A percentile compares a stretch with the other conserved stretches of the same genome.
Conservation (phyloP, 2,888 invertebrate genomes). For the Venustoraphidia nigricollis region DNA sequence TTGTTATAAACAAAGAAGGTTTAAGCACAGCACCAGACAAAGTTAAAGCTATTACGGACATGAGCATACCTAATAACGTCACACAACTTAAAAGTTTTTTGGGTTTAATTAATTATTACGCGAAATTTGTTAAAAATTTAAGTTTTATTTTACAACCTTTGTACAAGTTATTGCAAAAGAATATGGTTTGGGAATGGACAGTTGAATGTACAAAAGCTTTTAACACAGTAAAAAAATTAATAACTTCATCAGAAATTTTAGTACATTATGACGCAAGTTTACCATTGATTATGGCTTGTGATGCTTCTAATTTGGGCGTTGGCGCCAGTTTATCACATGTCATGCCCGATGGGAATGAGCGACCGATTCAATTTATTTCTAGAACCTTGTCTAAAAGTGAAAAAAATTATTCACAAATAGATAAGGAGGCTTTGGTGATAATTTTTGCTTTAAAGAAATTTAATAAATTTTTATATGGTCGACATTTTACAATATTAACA, state of each 20-base stretch:
- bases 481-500: no score
- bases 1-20: not conserved
- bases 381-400: no score
- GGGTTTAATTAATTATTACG: not conserved
- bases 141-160: constrained; percentile 18
- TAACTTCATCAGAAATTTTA: no score
- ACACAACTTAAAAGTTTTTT: not conserved
- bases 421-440: no score
- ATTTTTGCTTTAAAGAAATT: no score
- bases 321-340: no score
- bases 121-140: constrained; percentile 14
- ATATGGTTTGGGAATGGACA: constrained; percentile 14
- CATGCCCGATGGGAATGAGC: no score
- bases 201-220: constrained; percentile 17
- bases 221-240: constrained; percentile 13
- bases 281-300: constrained; percentile 7
- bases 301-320: no score
- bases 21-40: not conserved
- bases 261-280: no score
- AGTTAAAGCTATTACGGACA: not conserved
- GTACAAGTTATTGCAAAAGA: constrained; percentile 14
- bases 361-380: no score
- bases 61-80: not conserved
- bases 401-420: no score
- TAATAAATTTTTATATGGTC: no score